Evolutionary conservation across 2,113 vertebrate genomes (phyloP), one percentile per base, ranked within the genome.

Genomic region (Diadophis punctatus): DNA sequence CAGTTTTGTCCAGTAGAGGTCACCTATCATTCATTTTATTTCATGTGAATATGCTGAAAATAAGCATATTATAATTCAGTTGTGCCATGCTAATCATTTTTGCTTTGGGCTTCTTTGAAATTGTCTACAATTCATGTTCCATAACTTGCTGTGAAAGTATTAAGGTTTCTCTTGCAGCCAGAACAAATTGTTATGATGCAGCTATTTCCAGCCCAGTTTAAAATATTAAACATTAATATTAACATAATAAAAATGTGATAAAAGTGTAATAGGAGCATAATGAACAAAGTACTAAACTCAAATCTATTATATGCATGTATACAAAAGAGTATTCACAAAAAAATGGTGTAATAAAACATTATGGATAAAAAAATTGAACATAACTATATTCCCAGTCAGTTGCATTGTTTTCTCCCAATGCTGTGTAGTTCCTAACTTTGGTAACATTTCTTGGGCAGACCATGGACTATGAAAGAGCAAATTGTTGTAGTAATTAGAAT

Each of bases 1-100:
- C 9, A 27, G 3, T 80, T 92, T 92, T 88, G 60, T 56, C 87
- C 91, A 92, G 91, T 68, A 92, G 87, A 12, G 86, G 91, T 88
- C 86, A 92, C 49, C 56, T 60, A 74, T 39, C 68, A n/a, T 14
- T 51, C 34, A n/a, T n/a, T 30, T 18, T 30, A 80, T 80, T 84
- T 90, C 53, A 39, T 43, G 11, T 43, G n/a, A n/a, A n/a, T n/a
- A 46, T 4, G 5, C n/a, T 91, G 39, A 68, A 46, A 68, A 68
- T 52, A 39, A 18, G 23, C n/a, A 7, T 16, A 2, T 87, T 39
- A 43, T 25, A n/a, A 60, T 51, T 8, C 20, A 43, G n/a, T 63
- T 30, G 22, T 12, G 49, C 4, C 20, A 60, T 18, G 11, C 56
- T 55, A 27, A 51, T 51, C 6, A 56, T 12, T 58, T 86, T 30